A percentile compares a stretch with the other conserved stretches of the same genome.
phyloP scores from a whole-genome alignment of 2,113 vertebrate genomes.

The Scatophagus argus region DNA sequence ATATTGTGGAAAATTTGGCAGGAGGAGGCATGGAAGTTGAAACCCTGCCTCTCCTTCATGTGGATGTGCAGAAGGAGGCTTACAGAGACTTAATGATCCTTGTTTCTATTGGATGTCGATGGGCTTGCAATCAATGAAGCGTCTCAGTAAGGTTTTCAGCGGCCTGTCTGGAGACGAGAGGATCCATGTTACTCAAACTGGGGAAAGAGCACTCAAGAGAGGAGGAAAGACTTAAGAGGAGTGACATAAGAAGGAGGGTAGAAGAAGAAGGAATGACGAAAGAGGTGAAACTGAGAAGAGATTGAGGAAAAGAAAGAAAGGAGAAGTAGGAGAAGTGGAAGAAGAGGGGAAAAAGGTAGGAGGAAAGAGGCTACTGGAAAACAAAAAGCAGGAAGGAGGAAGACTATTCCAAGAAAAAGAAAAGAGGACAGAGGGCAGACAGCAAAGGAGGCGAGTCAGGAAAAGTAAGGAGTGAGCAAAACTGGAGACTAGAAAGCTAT shows the following conservation, averaged over 20 bases:
- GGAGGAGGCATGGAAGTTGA: conserved; percentile 43
- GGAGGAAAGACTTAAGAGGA: neutral
- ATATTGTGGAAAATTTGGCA: conserved; percentile 47
- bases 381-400: neutral
- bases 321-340: neutral
- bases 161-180: conserved; percentile 59
- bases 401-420: neutral
- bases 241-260: neutral
- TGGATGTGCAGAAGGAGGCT: conserved; percentile 55
- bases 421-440: neutral
- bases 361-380: neutral
- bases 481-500: conserved; percentile 39
- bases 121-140: conserved; percentile 65
- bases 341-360: neutral
- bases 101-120: conserved; percentile 56
- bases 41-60: conserved; percentile 30
- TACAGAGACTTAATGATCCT: conserved; percentile 49
- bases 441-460: neutral
- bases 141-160: conserved; percentile 55
- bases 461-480: conserved; percentile 4
- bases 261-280: neutral
- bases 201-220: neutral
- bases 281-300: neutral
- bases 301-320: neutral
- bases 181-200: conserved; percentile 38